Conservation (phyloP, 1,140 invertebrate species). For the Harpegnathos saltator region DNA sequence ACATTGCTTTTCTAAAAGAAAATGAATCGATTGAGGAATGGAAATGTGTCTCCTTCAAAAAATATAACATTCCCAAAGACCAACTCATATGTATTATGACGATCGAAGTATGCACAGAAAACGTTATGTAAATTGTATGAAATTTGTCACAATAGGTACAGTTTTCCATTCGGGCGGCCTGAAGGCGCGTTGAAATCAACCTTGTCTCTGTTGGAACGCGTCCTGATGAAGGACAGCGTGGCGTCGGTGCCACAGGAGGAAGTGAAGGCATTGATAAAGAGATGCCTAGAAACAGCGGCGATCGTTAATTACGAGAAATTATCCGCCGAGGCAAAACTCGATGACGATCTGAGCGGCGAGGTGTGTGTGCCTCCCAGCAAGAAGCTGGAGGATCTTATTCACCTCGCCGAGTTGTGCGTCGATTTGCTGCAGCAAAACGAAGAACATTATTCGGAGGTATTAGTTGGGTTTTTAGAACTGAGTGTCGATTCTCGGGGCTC, state of each 20-base stretch:
- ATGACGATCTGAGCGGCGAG: slow-evolving; percentile 95
- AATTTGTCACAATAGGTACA: slow-evolving; percentile 89
- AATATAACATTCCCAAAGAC: background rate
- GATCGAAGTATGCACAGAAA: background rate
- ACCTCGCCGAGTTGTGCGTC: slow-evolving; percentile 98
- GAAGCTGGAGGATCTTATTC: slow-evolving; percentile 98
- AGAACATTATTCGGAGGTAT: slow-evolving; percentile 99
- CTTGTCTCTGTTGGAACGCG: slow-evolving; percentile 97
- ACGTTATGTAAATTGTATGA: background rate
- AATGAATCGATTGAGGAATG: background rate
- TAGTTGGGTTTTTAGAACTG: slow-evolving; percentile 86
- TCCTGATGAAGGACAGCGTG: slow-evolving; percentile 99
- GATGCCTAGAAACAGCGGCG: slow-evolving; percentile 98
- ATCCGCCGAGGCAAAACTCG: slow-evolving; percentile 98
- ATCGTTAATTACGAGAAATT: slow-evolving; percentile 98
- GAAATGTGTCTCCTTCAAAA: background rate
- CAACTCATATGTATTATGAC: background rate
- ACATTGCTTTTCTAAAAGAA: background rate
- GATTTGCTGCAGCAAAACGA: slow-evolving; percentile 99
- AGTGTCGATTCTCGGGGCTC: slow-evolving; percentile 80
- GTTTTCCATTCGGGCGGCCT: slow-evolving; percentile 99
- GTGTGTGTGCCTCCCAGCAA: slow-evolving; percentile 93
- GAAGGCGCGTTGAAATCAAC: slow-evolving; percentile 99
- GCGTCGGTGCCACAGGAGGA: slow-evolving; percentile 99
- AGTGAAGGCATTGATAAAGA: slow-evolving; percentile 97